phyloP scores from a whole-genome alignment of 2,797 vertebrate species.

The Enoplosus armatus region DNA sequence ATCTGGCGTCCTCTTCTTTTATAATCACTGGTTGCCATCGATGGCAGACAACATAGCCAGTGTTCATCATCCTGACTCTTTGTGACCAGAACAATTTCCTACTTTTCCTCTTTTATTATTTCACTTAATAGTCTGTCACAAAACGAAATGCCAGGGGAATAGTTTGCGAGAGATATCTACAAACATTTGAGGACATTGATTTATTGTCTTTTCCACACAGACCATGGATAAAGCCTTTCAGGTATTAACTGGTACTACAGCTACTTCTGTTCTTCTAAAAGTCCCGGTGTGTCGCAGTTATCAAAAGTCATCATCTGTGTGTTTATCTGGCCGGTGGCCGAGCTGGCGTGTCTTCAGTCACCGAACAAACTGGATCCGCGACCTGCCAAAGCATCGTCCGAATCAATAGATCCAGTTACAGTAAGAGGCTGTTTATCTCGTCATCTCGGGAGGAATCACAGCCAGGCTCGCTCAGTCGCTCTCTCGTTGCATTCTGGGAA shows the following conservation, averaged over 20 bases:
- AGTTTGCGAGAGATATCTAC: too few relatives aligned
- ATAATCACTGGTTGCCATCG: too few relatives aligned
- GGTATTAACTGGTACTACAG: background rate
- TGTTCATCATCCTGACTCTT: too few relatives aligned
- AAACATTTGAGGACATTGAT: background rate
- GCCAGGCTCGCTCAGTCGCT: conserved; percentile 27
- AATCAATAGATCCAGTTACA: conserved; percentile 67
- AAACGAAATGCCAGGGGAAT: background rate
- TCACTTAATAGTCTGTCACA: background rate
- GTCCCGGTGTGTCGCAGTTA: conserved; percentile 27
- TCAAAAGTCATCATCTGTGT: conserved; percentile 67
- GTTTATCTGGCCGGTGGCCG: conserved; percentile 47
- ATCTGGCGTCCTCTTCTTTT: too few relatives aligned
- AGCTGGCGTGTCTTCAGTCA: conserved; percentile 60
- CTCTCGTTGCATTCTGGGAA: conserved; percentile 59
- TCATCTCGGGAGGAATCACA: conserved; percentile 47
- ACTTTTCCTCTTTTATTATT: background rate
- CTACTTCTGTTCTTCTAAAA: background rate
- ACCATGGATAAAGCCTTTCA: too few relatives aligned
- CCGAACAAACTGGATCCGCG: conserved; percentile 37
- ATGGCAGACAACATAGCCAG: too few relatives aligned
- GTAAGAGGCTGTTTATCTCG: conserved; percentile 63
- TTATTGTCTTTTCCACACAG: too few relatives aligned
- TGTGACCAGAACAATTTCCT: too few relatives aligned
- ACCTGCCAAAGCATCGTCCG: conserved; percentile 42